Conservation (phyloP, 2,113 vertebrate species). For the Eonycteris spelaea region DNA sequence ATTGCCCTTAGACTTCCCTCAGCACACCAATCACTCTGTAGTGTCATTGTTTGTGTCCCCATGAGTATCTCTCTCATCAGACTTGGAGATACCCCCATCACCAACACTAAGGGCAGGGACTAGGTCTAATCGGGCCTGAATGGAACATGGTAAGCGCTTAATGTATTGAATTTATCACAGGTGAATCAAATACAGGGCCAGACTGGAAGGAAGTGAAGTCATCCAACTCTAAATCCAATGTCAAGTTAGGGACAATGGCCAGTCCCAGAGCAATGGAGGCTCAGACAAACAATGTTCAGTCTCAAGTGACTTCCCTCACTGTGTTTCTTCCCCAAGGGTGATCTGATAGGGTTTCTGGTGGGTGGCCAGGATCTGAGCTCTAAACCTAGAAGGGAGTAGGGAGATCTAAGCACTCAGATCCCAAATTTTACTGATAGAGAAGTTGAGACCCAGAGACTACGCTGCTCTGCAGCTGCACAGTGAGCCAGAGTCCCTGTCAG, state of each 20-base stretch:
- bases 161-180: not conserved
- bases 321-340: not conserved
- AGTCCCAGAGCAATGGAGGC: not conserved
- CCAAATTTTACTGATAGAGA: not conserved
- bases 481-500: not conserved
- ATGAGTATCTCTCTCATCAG: not conserved
- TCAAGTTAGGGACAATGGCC: not conserved
- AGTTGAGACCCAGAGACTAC: not conserved
- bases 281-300: not conserved
- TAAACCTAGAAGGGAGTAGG: not conserved
- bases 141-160: not conserved
- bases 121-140: not conserved
- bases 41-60: not conserved
- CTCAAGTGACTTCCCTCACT: not conserved
- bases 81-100: not conserved
- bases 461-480: not conserved
- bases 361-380: not conserved
- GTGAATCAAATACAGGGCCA: not conserved
- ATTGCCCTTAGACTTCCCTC: not conserved
- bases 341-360: not conserved
- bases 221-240: slow-evolving; percentile 13
- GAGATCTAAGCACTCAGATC: not conserved
- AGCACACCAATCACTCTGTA: not conserved
- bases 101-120: not conserved
- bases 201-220: not conserved